phyloP scores from a whole-genome alignment of 2,797 vertebrate species.

The Sebastes cheni region DNA sequence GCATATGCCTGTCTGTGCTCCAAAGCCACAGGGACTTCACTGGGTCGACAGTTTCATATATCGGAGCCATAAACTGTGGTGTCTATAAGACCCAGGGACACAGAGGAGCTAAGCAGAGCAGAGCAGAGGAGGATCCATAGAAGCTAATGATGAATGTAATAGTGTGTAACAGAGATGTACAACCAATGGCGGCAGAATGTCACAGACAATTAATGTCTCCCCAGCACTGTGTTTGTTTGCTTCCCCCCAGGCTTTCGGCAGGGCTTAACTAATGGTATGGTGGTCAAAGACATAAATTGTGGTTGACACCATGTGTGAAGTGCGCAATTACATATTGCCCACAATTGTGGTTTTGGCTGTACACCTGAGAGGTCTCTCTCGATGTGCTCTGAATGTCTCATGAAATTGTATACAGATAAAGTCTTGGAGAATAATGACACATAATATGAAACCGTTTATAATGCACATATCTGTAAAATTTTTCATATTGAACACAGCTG shows the following conservation, averaged over 20 bases:
- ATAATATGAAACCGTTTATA: neutral
- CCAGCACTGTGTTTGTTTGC: conserved; percentile 77
- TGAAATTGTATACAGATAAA: neutral
- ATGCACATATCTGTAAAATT: neutral
- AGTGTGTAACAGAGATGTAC: conserved; percentile 82
- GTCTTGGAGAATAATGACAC: neutral
- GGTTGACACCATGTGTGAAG: conserved; percentile 86
- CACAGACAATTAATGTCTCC: conserved; percentile 86
- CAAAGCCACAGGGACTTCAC: conserved; percentile 18
- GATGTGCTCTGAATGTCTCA: conserved; percentile 8
- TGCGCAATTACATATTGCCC: conserved; percentile 77
- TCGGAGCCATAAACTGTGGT: conserved; percentile 16
- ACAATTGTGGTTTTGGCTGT: conserved; percentile 63
- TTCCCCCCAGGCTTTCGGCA: conserved; percentile 68
- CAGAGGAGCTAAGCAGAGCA: conserved; percentile 31
- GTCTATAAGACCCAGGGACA: conserved; percentile 48
- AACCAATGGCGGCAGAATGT: conserved; percentile 82
- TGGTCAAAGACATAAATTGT: conserved; percentile 83
- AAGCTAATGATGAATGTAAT: conserved; percentile 83
- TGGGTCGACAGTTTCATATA: conserved; percentile 18
- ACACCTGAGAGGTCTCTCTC: conserved; percentile 27
- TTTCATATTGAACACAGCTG: neutral
- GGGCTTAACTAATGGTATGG: conserved; percentile 87
- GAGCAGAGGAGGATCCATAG: conserved; percentile 67
- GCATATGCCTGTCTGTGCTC: conserved; percentile 24